Conservation (phyloP, 2,888 invertebrate species). For the Micoletzkya japonica region DNA sequence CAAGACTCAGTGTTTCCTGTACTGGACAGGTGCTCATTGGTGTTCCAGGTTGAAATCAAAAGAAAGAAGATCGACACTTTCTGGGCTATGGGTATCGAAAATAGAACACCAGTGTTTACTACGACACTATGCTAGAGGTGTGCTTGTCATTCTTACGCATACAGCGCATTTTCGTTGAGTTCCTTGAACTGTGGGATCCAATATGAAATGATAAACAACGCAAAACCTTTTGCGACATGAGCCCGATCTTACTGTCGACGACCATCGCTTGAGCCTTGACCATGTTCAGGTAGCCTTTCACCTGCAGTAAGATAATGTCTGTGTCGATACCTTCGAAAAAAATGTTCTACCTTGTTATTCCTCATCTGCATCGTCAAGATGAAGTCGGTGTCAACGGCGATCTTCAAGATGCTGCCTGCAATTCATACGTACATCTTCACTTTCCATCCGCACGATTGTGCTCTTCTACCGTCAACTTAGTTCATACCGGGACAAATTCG, state of each 20-base stretch:
- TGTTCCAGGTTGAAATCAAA: not conserved
- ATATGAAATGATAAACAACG: not conserved
- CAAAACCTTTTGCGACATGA: constrained; percentile 57
- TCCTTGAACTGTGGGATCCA: too few species aligned
- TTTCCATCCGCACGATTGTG: too few species aligned
- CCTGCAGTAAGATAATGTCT: constrained; percentile 21
- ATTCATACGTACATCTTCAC: too few species aligned
- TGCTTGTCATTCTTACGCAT: too few species aligned
- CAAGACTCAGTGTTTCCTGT: not conserved
- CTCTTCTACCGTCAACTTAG: too few species aligned
- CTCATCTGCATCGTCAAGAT: constrained; percentile 50
- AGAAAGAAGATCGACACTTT: not conserved
- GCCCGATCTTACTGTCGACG: constrained; percentile 49
- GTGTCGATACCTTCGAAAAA: not conserved
- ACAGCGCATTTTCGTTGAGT: too few species aligned
- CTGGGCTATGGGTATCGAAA: constrained; percentile 13
- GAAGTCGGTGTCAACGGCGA: constrained; percentile 52
- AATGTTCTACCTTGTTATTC: constrained; percentile 46
- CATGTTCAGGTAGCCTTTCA: constrained; percentile 55
- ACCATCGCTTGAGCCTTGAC: constrained; percentile 53
- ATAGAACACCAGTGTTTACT: not conserved
- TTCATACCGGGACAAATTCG: too few species aligned
- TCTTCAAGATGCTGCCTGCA: constrained; percentile 33
- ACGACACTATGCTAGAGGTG: too few species aligned
- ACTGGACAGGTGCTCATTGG: not conserved